A percentile compares a stretch with the other conserved stretches of the same genome.
Evolutionary conservation across 2,797 vertebrate species (phyloP).

Genomic region (Melanotaenia pygmaea): DNA sequence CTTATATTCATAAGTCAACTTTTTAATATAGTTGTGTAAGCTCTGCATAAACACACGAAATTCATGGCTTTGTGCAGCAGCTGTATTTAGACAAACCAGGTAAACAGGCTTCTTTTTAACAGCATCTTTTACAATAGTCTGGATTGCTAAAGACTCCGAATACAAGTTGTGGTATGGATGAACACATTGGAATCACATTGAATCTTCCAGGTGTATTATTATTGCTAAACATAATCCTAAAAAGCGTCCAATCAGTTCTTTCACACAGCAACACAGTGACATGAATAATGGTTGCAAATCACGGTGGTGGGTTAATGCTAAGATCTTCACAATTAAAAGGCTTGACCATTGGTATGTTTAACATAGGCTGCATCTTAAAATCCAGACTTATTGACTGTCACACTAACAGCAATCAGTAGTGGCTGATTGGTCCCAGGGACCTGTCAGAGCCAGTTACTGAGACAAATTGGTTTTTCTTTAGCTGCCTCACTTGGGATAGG

Average conservation of each 20-base stretch:
- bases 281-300: not conserved
- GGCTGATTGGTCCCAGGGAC: slow-evolving; percentile 42
- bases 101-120: no score
- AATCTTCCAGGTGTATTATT: not conserved
- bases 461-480: slow-evolving; percentile 65
- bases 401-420: slow-evolving; percentile 27
- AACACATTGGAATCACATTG: not conserved
- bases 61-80: no score
- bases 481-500: slow-evolving; percentile 10
- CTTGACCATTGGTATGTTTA: not conserved
- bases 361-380: not conserved
- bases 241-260: not conserved
- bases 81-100: no score
- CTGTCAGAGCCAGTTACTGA: slow-evolving; percentile 59
- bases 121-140: no score
- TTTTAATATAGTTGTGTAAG: no score
- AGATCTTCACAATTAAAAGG: not conserved
- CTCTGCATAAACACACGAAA: no score
- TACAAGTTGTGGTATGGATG: no score
- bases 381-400: slow-evolving; percentile 26
- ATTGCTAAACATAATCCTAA: not conserved
- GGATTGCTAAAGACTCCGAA: no score
- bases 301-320: not conserved
- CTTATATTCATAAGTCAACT: no score
- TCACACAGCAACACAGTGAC: not conserved